A percentile compares a stretch with the other conserved stretches of the same genome.
Conservation (phyloP, 1,140 invertebrate genomes). For the Drosophila sp. region DNA sequence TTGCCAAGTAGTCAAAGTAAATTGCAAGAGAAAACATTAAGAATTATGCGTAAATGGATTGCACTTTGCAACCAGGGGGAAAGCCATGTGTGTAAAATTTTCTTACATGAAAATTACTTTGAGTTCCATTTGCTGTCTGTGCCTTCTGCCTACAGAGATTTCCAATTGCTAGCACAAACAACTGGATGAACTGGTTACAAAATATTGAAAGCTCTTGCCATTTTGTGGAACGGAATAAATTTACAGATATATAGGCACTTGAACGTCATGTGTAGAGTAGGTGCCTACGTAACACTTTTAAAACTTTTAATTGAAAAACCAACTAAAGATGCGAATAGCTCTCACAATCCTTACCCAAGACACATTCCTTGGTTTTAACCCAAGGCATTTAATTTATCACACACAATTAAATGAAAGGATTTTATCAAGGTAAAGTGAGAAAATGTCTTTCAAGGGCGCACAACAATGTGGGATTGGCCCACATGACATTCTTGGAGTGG, state of each 20-base stretch:
- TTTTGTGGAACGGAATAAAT: background rate
- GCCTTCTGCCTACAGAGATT: constrained; percentile 57
- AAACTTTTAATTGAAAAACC: constrained; percentile 77
- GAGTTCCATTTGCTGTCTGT: constrained; percentile 40
- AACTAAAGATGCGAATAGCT: constrained; percentile 33
- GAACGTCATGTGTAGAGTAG: constrained; percentile 25
- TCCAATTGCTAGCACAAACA: constrained; percentile 63
- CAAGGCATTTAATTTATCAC: constrained; percentile 62
- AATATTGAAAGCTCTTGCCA: constrained; percentile 10
- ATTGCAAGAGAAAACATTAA: constrained; percentile 79
- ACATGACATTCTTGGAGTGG: constrained; percentile 25
- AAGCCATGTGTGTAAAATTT: constrained; percentile 56
- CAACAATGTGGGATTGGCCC: constrained; percentile 49
- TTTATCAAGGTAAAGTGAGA: constrained; percentile 21
- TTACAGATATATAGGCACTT: constrained; percentile 38
- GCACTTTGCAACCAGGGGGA: constrained; percentile 36
- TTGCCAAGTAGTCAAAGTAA: constrained; percentile 68
- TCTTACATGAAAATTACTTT: constrained; percentile 52
- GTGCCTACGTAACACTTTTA: constrained; percentile 68
- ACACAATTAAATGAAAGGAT: constrained; percentile 61
- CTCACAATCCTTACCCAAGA: constrained; percentile 37
- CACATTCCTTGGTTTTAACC: background rate
- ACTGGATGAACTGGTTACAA: constrained; percentile 28
- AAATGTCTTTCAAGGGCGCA: background rate
- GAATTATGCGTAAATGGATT: constrained; percentile 72